A percentile compares a stretch with the other conserved stretches of the same genome.
These are phyloP conservation scores for Agrypnus murinus DNA, from an alignment of 2,888 invertebrate species.

Conservation along the genomic window DNA sequence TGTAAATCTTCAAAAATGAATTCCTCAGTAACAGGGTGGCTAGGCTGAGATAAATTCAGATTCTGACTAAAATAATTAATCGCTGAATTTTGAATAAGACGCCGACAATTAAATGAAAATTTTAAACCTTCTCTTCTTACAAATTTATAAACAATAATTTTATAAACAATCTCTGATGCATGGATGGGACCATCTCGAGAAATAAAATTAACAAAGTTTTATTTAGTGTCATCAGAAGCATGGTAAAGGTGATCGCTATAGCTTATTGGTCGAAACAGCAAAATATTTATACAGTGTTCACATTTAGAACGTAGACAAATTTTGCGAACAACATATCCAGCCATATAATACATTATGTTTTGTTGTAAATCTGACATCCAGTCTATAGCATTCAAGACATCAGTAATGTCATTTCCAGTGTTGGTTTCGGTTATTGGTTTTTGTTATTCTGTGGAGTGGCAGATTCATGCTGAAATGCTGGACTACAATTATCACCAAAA, in stretches of 20 bases:
- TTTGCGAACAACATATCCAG: conserved; percentile 44
- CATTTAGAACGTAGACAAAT: too few species aligned
- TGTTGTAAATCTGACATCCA: conserved; percentile 30
- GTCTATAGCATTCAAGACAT: neutral
- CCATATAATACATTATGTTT: conserved; percentile 48
- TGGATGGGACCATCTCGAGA: conserved; percentile 6
- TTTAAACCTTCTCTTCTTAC: neutral
- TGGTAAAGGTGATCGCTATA: conserved; percentile 7
- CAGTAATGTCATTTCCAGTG: neutral
- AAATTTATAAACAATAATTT: conserved; percentile 11
- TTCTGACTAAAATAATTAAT: conserved; percentile 9
- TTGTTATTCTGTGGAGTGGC: conserved; percentile 6
- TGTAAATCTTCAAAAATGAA: conserved; percentile 21
- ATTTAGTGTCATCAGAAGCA: neutral
- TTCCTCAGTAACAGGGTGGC: conserved; percentile 16
- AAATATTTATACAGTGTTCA: neutral
- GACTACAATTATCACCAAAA: conserved; percentile 22
- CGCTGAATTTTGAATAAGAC: neutral
- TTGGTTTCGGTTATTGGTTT: neutral
- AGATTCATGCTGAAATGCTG: conserved; percentile 52
- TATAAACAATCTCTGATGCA: conserved; percentile 7
- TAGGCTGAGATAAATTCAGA: conserved; percentile 6
- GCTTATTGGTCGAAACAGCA: neutral
- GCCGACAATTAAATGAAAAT: neutral
- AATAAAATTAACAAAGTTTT: conserved; percentile 18